Conservation (phyloP, 2,113 vertebrate species). For the Lampris megalopsis region DNA sequence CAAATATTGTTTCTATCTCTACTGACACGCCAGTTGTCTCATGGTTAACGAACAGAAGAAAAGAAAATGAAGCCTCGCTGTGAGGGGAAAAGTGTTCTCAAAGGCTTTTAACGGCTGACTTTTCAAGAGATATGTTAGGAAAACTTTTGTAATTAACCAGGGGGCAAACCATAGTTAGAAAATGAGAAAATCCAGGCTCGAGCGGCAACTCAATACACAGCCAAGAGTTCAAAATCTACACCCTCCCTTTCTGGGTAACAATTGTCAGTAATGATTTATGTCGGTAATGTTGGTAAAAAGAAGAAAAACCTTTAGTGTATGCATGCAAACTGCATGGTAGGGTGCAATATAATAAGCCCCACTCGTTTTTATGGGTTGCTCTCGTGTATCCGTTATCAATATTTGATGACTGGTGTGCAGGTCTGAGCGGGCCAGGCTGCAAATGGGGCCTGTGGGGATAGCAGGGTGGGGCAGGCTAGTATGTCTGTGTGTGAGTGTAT, state of each 20-base stretch:
- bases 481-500: conserved; percentile 18
- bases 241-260: not conserved
- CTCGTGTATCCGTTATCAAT: conserved; percentile 79
- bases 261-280: not conserved
- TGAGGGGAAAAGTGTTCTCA: too few species aligned
- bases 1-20: too few species aligned
- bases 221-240: too few species aligned
- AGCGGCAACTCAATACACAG: too few species aligned
- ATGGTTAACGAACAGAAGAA: too few species aligned
- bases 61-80: too few species aligned
- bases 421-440: conserved; percentile 45
- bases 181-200: too few species aligned
- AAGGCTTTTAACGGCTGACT: too few species aligned
- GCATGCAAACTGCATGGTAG: conserved; percentile 19
- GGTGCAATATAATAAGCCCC: conserved; percentile 70
- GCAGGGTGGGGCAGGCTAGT: conserved; percentile 11
- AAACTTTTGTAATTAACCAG: too few species aligned
- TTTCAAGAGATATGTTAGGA: too few species aligned
- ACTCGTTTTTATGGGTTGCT: conserved; percentile 76
- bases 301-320: conserved; percentile 28
- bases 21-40: too few species aligned
- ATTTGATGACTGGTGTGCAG: conserved; percentile 75
- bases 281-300: not conserved
- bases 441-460: conserved; percentile 57
- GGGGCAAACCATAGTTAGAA: too few species aligned